phyloP scores from a whole-genome alignment of 2,888 invertebrate species.

The Clanis bilineata region DNA sequence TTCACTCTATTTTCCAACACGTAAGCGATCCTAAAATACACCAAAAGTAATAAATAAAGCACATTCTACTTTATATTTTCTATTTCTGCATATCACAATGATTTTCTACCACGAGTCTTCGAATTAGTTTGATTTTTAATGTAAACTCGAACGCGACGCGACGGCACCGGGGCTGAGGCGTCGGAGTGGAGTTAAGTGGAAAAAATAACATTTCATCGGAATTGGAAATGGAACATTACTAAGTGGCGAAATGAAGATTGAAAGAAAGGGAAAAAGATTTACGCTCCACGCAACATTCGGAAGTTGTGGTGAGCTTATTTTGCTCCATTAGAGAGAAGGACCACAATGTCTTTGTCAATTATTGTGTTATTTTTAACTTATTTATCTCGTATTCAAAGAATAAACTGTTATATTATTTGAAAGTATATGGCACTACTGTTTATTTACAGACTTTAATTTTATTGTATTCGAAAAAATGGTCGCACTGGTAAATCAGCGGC shows the following conservation, averaged over 20 bases:
- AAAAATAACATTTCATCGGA: conserved; percentile 1
- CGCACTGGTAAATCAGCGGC: too few relatives aligned
- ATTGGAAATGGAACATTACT: background rate
- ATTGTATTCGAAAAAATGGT: too few relatives aligned
- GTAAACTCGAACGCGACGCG: background rate
- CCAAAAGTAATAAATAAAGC: background rate
- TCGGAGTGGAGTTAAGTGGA: background rate
- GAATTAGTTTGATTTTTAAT: background rate
- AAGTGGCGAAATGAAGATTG: conserved; percentile 1
- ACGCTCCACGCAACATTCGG: conserved; percentile 3
- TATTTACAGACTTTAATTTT: too few relatives aligned
- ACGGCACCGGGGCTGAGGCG: background rate
- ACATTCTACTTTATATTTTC: background rate
- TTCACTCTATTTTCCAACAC: background rate
- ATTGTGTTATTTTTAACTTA: background rate
- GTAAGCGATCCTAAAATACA: background rate
- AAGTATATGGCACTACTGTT: too few relatives aligned
- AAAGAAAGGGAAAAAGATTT: background rate
- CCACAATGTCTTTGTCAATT: background rate
- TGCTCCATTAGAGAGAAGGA: background rate
- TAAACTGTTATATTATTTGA: too few relatives aligned
- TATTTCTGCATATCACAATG: background rate
- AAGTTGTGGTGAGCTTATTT: background rate
- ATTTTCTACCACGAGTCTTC: background rate
- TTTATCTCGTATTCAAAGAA: background rate